These are phyloP conservation scores for Leucozona laternaria DNA, from an alignment of 2,888 invertebrate species.

Conservation along the genomic window DNA sequence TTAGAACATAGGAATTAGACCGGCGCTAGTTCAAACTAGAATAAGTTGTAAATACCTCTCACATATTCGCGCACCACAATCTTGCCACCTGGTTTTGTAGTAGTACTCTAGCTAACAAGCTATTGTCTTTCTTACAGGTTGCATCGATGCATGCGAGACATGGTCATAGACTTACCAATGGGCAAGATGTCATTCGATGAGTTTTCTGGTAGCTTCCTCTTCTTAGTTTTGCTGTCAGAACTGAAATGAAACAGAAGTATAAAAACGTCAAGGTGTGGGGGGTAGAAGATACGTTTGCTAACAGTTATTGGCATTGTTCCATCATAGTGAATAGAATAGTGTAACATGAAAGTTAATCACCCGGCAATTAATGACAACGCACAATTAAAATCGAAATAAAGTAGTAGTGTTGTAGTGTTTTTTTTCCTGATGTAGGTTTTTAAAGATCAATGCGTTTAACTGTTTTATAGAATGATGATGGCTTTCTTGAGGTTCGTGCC, in stretches of 20 bases:
- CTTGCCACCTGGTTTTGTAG: conserved; percentile 37
- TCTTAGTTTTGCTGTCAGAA: conserved; percentile 22
- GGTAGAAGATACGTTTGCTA: conserved; percentile 40
- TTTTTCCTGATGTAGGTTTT: not conserved
- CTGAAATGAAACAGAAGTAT: conserved; percentile 4
- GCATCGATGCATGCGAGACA: conserved; percentile 60
- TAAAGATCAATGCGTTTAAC: not conserved
- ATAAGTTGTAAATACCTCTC: conserved; percentile 34
- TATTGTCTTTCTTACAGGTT: conserved; percentile 56
- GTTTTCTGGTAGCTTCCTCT: conserved; percentile 53
- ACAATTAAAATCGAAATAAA: conserved; percentile 46
- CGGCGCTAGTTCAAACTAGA: conserved; percentile 56
- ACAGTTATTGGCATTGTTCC: conserved; percentile 69
- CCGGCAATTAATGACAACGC: conserved; percentile 42
- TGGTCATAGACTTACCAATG: conserved; percentile 40
- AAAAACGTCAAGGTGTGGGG: conserved; percentile 12
- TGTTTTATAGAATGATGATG: not conserved
- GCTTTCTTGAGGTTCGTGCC: not conserved
- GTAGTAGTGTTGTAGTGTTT: not conserved
- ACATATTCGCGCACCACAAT: conserved; percentile 17
- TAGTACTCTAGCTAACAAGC: conserved; percentile 5
- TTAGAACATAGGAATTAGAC: conserved; percentile 70
- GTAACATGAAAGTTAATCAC: conserved; percentile 54
- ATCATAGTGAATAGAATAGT: conserved; percentile 34
- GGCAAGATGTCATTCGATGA: conserved; percentile 61